Evolutionary conservation across 2,888 invertebrate species (phyloP), one percentile per base, ranked within the genome.

Genomic region (Chrysopilus asiliformis): DNA sequence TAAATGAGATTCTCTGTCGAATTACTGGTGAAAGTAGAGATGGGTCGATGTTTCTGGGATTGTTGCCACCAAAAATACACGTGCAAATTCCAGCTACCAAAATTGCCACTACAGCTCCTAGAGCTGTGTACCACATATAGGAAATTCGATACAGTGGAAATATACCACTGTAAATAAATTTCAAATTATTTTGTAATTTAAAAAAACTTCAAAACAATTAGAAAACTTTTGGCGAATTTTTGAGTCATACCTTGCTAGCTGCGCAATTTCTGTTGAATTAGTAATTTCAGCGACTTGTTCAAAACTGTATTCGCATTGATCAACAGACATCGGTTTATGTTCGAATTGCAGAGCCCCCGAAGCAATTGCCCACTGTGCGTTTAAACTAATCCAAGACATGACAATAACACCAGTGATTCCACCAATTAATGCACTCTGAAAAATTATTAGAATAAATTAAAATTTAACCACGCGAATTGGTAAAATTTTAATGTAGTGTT

Each of bases 61-160:
- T 66, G 42, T 69, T 65, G 7, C 68, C 70, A 29, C 60, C 62
- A 42, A 55, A 57, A 15, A 58, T 39, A 8, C 48, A 41, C 7
- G 56, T 51, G 16, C 51, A 54, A 2, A 60, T 16, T 2, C 50
- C 20, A 8, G 62, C 53, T 8, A 75, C 62, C n/a, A 60, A 49
- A 39, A 74, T 68, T 13, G 76, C 70, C 4, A 74, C 65, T 2
- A 65, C 38, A 4, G 69, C 64, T 9, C 76, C 77, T 13, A 73
- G 53, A 4, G 76, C 56, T 0, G 82, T 80, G 49, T 81, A 83
- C 83, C 83, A 84, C 65, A 84, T 71, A 55, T 84, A 84, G 1
- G 83, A 83, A 8, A 84, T 69, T 28, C 79, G 76, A 39, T 79
- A 76, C 3, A 83, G 41, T 1, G 59, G 55, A 46, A 61, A 57